These are phyloP conservation scores for Pseudopipra pipra DNA, from an alignment of 2,113 vertebrate genomes.

Conservation along the genomic window DNA sequence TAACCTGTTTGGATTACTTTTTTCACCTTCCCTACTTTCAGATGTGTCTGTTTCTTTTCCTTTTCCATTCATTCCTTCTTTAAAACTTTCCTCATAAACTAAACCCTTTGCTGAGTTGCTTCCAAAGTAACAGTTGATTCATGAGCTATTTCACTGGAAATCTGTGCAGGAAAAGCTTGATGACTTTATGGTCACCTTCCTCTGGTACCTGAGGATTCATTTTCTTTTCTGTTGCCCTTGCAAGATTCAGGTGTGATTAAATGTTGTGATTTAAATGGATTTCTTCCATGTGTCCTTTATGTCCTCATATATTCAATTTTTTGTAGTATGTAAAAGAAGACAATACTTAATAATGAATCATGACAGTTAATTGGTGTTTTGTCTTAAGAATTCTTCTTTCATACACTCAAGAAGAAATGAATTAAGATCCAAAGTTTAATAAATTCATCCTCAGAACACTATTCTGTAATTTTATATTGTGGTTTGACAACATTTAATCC, in stretches of 20 bases:
- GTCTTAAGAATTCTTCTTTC: constrained; percentile 15
- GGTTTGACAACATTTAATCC: constrained; percentile 66
- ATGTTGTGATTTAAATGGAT: background rate
- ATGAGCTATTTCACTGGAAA: background rate
- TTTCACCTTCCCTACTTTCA: background rate
- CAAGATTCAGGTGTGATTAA: background rate
- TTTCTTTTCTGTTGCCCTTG: background rate
- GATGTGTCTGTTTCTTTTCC: background rate
- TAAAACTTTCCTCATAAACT: background rate
- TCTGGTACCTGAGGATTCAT: background rate
- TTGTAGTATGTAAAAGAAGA: background rate
- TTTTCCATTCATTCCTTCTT: background rate
- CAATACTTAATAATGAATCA: background rate
- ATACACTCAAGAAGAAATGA: constrained; percentile 20
- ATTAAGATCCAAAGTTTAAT: constrained; percentile 54
- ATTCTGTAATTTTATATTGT: constrained; percentile 54
- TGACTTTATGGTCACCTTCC: background rate
- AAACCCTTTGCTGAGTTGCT: background rate
- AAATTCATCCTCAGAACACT: constrained; percentile 49
- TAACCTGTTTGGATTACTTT: background rate
- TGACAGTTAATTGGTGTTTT: background rate
- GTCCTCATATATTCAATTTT: background rate
- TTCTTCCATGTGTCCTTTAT: background rate
- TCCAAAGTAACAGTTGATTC: background rate
- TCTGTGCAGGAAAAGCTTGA: background rate